Base-by-base conservation (phyloP, 2,797 vertebrate species). In the Platyrinchus mystaceus region DNA sequence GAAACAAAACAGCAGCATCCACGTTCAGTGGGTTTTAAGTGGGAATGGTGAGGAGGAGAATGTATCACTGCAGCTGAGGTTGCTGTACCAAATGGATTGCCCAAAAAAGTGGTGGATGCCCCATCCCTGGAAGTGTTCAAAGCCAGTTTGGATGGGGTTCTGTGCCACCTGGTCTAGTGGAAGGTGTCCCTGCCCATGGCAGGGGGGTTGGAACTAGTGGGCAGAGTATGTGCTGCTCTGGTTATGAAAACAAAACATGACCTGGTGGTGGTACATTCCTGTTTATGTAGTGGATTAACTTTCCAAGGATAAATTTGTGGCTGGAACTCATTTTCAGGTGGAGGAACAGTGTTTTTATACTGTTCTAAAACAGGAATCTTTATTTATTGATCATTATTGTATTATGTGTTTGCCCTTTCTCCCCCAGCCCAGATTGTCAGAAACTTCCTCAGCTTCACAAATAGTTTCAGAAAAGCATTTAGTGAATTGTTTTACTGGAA, bases 401-500 rank as follows among this genome's bases (percentile, higher is more conserved):
- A 0, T 39, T 34, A n/a, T 32, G 30, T 5, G 5, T 85, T 88
- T 90, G 58, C 32, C 24, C 43, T 68, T 59, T 59, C 13, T 34
- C 16, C 12, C 10, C 15, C 5, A 16, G 7, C 34, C 23, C 28
- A 41, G 24, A 32, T 60, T 32, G 53, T 36, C 34, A 70, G 56
- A 71, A 77, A 58, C 26, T 64, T 83, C 16, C 75, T 66, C 62
- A 85, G 71, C 47, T 67, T 92, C 78, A 23, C 53, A 64, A 36
- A 70, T 17, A 26, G 16, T 85, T 95, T 92, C 78, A 91, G 68
- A 70, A 92, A 47, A 87, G 21, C 53, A 11, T 60, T 36, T 17
- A 87, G 62, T 67, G 64, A 92, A 85, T 89, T 87, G 79, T 84
- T 92, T 92, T 75, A 43, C 66, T 91, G 79, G 70, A 81, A 90